Base-by-base conservation (phyloP, 1,140 invertebrate species). In the Micrasema minimum region DNA sequence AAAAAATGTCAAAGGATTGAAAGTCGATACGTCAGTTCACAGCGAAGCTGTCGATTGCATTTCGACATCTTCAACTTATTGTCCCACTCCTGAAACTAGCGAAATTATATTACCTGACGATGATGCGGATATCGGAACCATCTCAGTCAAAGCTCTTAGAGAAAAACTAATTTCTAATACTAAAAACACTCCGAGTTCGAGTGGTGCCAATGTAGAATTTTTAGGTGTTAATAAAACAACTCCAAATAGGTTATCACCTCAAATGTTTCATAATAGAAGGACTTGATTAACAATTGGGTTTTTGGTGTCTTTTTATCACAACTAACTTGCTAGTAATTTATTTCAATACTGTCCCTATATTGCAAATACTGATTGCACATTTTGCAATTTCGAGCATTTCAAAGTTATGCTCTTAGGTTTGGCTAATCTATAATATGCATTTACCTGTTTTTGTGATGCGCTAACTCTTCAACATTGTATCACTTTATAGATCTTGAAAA, bases 1-100 rank as follows among this genome's bases (percentile, higher is more conserved):
- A 20, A 85, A 80, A 66, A 86, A 85, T 71, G 78, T 83, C 22
- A 83, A 83, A 69, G 81, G 79, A 18, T 78, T 86, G 7, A 83
- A 80, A 66, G 74, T 85, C 38, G 80, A 81, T 22, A 83, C 80
- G n/a, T 59, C 59, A 1, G 35, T 64, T 16, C 18, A 9, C 5
- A 37, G 45, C 9, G 18, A 38, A 64, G 14, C 66, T 53, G 23
- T 45, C 51, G 43, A 76, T 72, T 51, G 59, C 46, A 43, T 53
- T 67, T 71, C 67, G 12, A 74, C 72, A 16, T 66, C 72, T 43
- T 74, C 72, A 2, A 74, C 72, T n/a, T 66, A 46, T 53, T 62
- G 55, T 22, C 12, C 67, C 4, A 77, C 77, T 43, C 77, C 80
- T 18, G 66, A 71, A 31, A 79, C 78, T 12, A 65, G 70, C 0